Conservation (phyloP, 2,888 invertebrate genomes). For the Frankliniella intonsa region DNA sequence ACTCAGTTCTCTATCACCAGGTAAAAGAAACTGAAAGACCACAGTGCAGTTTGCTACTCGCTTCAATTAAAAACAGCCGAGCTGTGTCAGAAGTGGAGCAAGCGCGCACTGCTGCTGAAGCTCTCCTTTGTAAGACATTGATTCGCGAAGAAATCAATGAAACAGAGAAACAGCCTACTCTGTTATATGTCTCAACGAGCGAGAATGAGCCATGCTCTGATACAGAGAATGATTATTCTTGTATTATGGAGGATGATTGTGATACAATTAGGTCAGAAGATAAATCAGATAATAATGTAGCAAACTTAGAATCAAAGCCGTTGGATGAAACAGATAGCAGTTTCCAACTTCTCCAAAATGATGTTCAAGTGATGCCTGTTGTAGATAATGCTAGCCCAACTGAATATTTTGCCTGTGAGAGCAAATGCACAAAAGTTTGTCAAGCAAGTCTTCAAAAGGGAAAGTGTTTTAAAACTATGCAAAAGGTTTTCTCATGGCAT, state of each 20-base stretch:
- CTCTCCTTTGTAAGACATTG: not conserved
- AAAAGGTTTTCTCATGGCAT: not conserved
- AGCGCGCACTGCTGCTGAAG: not conserved
- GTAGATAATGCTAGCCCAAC: not conserved
- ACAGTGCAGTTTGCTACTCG: slow-evolving; percentile 2
- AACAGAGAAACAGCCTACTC: not conserved
- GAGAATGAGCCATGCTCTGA: too few relatives aligned
- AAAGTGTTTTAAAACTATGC: not conserved
- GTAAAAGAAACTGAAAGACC: not conserved
- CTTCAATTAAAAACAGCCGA: not conserved
- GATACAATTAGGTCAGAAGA: not conserved
- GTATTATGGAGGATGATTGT: not conserved
- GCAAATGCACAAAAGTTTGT: not conserved
- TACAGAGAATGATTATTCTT: too few relatives aligned
- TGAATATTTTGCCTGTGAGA: not conserved
- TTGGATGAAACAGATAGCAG: not conserved
- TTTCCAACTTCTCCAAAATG: not conserved
- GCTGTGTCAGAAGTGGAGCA: not conserved
- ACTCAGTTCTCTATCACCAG: too few relatives aligned
- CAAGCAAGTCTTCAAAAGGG: not conserved
- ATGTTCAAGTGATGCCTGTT: not conserved
- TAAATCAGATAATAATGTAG: too few relatives aligned
- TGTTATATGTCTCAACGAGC: too few relatives aligned
- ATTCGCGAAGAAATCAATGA: not conserved
- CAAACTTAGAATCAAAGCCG: not conserved